Evolutionary conservation across 2,888 invertebrate species (phyloP), one percentile per base, ranked within the genome.

Genomic region (Hetaerina titia): DNA sequence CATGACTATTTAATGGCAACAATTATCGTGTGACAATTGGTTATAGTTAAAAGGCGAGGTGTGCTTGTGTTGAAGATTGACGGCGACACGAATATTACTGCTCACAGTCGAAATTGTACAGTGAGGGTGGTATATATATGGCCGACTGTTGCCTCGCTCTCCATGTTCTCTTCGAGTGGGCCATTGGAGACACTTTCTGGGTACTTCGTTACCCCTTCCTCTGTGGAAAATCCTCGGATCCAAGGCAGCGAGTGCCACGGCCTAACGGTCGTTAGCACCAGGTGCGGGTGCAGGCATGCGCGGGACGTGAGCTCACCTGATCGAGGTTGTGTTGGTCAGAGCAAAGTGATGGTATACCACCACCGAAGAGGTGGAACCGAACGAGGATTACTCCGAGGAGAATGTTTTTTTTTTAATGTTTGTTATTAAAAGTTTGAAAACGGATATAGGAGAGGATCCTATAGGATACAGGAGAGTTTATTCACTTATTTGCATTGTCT

Each of bases 181-280:
- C 25, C 31, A 13, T 25, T 25, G 81, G 81, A n/a, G 31, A 25
- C 22, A 81, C 81, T 15, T 0, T 4, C 81, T 81, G 81, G 13
- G 81, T 31, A 31, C 81, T n/a, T 13, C 2, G 81, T 81, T 31
- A 31, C 81, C 25, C 81, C 1, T 81, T 22, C 69, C 31, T 31
- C n/a, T n/a, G n/a, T n/a, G n/a, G n/a, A n/a, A n/a, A n/a, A n/a
- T 81, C 81, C 81, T 81, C 81, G 81, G 81, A 81, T 81, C 81
- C 8, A 4, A 9, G 81, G 81, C 81, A 81, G 81, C 31, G 31
- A 81, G 81, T 81, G 81, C 13, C 81, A 31, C 81, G 81, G 81
- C 31, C 31, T 81, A 81, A 81, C 15, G 4, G 31, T 25, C 81
- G 81, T 31, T 31, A 81, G 81, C 81, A 81, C 31, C 81, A 15